Conservation (phyloP, 2,888 invertebrate genomes). For the Epistrophe eligans region DNA sequence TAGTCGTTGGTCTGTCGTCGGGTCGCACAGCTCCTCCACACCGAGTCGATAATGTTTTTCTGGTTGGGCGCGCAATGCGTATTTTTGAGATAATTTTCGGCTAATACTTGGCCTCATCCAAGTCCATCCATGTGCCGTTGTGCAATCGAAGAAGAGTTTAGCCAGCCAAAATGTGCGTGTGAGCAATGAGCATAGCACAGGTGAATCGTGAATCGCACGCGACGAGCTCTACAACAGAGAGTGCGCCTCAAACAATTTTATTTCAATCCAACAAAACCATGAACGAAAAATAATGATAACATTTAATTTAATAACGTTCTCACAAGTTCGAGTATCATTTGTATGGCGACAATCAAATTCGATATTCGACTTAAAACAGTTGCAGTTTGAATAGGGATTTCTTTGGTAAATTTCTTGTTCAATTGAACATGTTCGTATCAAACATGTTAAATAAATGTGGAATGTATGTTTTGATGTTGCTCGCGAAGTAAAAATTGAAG, state of each 20-base stretch:
- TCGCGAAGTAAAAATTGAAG: neutral
- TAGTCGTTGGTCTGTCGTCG: neutral
- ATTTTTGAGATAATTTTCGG: constrained; percentile 36
- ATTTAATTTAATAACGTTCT: neutral
- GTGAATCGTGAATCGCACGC: constrained; percentile 61
- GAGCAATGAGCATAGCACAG: constrained; percentile 66
- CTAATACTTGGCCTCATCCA: constrained; percentile 16
- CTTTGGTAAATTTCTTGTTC: neutral
- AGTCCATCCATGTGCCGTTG: constrained; percentile 24
- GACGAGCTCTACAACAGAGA: constrained; percentile 2
- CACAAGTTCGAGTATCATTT: neutral
- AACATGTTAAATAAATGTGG: constrained; percentile 10
- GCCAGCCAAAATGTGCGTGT: constrained; percentile 30
- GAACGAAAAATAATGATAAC: neutral
- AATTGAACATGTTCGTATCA: constrained; percentile 2
- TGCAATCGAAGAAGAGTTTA: constrained; percentile 38
- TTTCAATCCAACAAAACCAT: neutral
- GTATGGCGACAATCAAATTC: neutral
- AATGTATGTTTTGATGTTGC: neutral
- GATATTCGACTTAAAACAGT: neutral
- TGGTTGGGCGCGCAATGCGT: constrained; percentile 47
- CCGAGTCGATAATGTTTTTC: constrained; percentile 44
- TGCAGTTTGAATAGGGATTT: neutral
- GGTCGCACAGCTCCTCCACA: constrained; percentile 17
- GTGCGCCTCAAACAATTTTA: constrained; percentile 17